phyloP scores from a whole-genome alignment of 2,888 invertebrate genomes.

The Rotaria socialis region DNA sequence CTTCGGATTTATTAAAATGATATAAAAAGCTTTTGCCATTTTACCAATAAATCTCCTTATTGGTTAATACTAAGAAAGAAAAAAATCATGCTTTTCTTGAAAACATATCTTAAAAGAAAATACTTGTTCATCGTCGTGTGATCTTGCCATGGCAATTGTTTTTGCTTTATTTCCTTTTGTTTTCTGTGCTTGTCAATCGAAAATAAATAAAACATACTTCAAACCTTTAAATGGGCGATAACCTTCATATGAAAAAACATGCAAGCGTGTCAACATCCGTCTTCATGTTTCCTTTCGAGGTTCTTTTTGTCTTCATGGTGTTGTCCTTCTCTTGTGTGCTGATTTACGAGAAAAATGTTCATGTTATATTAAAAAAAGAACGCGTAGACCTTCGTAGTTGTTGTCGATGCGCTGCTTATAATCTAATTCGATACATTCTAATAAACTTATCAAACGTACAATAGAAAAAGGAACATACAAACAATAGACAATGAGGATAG shows the following conservation, averaged over 20 bases:
- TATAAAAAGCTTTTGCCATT: neutral
- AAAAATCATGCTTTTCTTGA: neutral
- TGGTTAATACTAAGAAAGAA: neutral
- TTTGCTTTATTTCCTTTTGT: neutral
- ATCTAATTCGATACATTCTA: neutral
- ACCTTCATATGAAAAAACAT: neutral
- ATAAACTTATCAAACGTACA: neutral
- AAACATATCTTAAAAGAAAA: neutral
- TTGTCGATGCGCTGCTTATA: neutral
- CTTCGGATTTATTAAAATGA: neutral
- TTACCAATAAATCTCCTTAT: neutral
- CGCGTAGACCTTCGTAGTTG: neutral
- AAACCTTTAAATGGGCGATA: neutral
- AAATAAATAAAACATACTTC: neutral
- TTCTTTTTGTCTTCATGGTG: neutral
- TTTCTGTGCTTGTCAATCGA: neutral
- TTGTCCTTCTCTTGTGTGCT: neutral
- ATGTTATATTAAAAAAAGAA: neutral
- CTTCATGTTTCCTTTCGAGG: neutral
- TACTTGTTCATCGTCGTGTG: neutral
- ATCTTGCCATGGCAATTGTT: neutral
- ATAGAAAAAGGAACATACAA: neutral
- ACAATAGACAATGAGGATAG: neutral
- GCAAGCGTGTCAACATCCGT: constrained; percentile 8
- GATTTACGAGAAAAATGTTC: neutral